These are phyloP conservation scores for Psix sp. DNA, from an alignment of 1,140 invertebrate genomes.

Conservation along the genomic window DNA sequence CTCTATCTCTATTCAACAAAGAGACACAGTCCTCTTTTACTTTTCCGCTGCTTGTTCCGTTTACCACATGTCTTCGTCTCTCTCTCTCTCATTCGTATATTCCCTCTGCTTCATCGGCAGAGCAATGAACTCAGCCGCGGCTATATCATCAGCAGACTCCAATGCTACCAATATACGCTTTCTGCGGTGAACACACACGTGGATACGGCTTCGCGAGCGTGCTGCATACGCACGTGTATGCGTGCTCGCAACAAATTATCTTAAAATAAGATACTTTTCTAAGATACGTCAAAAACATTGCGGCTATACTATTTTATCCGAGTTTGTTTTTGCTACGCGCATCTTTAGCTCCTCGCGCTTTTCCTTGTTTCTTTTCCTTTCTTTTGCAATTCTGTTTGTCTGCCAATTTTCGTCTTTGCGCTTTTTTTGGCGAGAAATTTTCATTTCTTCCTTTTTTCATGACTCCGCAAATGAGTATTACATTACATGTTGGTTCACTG, in stretches of 20 bases:
- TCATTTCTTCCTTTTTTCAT: too few species aligned
- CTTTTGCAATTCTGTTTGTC: too few species aligned
- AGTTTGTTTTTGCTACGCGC: too few species aligned
- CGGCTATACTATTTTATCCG: too few species aligned
- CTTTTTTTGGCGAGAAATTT: too few species aligned
- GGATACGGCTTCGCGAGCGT: conserved; percentile 27
- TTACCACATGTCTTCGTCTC: conserved; percentile 22
- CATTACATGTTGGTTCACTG: too few species aligned
- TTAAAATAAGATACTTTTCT: conserved; percentile 25
- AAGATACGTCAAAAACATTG: conserved; percentile 23
- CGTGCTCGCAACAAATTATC: conserved; percentile 21
- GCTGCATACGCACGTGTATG: conserved; percentile 49
- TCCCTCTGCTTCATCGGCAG: conserved; percentile 60
- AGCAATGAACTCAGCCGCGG: conserved; percentile 74
- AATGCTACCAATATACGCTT: conserved; percentile 71
- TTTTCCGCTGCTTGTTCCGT: conserved; percentile 35
- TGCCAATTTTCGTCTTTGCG: too few species aligned
- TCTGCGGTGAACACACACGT: conserved; percentile 40
- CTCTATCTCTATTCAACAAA: conserved; percentile 20
- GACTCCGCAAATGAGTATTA: too few species aligned
- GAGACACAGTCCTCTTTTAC: conserved; percentile 21
- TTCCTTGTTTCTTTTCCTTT: conserved; percentile 1
- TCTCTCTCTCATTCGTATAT: conserved; percentile 11
- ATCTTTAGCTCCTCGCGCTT: too few species aligned
- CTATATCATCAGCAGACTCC: conserved; percentile 72